Conservation (phyloP, 2,888 invertebrate genomes). For the Melieria picta region DNA sequence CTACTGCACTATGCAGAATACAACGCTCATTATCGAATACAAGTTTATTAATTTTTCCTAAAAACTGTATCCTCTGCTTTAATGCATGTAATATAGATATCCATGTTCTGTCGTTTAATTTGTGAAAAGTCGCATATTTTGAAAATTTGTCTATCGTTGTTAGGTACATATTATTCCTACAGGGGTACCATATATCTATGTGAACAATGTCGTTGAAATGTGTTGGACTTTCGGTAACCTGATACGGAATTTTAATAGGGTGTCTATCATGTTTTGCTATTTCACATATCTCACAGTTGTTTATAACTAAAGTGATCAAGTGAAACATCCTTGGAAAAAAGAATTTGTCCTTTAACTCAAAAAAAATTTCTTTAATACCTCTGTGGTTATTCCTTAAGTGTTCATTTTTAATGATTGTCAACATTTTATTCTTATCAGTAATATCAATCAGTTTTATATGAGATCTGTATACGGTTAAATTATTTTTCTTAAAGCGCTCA, state of each 20-base stretch:
- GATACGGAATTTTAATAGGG: constrained; percentile 45
- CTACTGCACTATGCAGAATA: constrained; percentile 19
- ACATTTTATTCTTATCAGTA: too few species aligned
- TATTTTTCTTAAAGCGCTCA: too few species aligned
- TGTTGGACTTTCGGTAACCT: constrained; percentile 34
- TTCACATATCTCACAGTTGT: constrained; percentile 8
- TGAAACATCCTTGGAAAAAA: constrained; percentile 39
- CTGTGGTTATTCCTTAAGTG: too few species aligned
- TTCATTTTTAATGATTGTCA: too few species aligned
- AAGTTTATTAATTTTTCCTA: constrained; percentile 33
- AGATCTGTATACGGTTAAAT: too few species aligned
- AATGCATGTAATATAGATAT: too few species aligned
- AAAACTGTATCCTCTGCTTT: too few species aligned
- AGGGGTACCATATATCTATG: constrained; percentile 32
- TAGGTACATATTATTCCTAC: constrained; percentile 20
- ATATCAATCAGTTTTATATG: too few species aligned
- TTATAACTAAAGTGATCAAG: constrained; percentile 33
- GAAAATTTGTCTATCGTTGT: constrained; percentile 29
- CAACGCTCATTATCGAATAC: constrained; percentile 23
- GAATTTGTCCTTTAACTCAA: neutral
- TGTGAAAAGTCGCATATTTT: constrained; percentile 24
- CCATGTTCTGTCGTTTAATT: too few species aligned
- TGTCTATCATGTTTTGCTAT: constrained; percentile 40
- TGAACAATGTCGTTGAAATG: constrained; percentile 30
- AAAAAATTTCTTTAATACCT: too few species aligned